Conservation (phyloP, 2,113 vertebrate genomes). For the Patagioenas fasciata region DNA sequence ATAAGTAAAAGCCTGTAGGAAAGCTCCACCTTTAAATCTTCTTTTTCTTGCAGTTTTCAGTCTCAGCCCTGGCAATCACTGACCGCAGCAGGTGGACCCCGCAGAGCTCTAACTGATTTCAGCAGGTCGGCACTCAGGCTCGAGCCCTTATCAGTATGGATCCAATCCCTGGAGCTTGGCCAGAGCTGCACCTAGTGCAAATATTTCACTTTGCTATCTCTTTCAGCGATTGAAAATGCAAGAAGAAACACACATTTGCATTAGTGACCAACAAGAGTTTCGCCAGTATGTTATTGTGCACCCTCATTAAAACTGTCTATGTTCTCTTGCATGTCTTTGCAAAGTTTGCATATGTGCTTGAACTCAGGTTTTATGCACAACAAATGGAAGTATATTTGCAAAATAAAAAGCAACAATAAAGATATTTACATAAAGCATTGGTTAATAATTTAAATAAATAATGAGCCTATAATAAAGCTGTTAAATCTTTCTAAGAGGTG, state of each 20-base stretch:
- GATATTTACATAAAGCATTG: neutral
- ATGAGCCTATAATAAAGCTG: constrained; percentile 32
- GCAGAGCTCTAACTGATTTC: neutral
- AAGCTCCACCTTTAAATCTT: neutral
- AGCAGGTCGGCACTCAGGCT: neutral
- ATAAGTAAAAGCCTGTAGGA: neutral
- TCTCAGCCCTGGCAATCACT: neutral
- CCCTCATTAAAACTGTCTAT: neutral
- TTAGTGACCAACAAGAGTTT: neutral
- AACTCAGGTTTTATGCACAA: neutral
- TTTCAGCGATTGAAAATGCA: neutral
- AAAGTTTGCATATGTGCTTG: neutral
- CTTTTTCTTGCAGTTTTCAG: neutral
- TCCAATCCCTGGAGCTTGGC: neutral
- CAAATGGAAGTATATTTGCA: neutral
- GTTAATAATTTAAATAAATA: constrained; percentile 41
- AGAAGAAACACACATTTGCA: neutral
- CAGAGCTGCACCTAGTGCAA: neutral
- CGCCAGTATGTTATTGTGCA: neutral
- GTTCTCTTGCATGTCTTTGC: neutral
- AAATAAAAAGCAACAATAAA: neutral
- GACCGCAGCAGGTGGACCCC: neutral
- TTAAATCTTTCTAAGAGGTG: constrained; percentile 9
- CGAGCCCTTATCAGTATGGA: no score
- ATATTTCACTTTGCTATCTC: neutral